A percentile compares a stretch with the other conserved stretches of the same genome.
phyloP scores from a whole-genome alignment of 2,113 vertebrate genomes.

The Nansenia antarctica region DNA sequence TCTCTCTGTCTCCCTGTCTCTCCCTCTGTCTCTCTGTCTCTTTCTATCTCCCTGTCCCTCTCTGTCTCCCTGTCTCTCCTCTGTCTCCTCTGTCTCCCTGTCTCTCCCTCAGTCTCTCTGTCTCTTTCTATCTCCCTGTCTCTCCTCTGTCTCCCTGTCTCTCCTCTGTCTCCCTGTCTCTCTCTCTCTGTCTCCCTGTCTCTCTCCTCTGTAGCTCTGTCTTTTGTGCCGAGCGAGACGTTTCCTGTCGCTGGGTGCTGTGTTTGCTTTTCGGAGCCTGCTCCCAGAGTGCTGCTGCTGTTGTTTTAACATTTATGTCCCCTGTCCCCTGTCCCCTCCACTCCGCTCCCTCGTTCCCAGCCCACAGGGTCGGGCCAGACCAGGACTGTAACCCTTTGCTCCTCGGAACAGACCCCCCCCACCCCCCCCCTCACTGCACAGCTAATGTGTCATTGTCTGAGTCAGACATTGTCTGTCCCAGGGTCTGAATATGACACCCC shows the following conservation, averaged over 20 bases:
- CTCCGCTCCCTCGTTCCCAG: neutral
- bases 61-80: neutral
- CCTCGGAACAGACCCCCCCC: neutral
- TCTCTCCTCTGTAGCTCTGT: conserved; percentile 24
- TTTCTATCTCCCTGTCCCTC: too few species aligned
- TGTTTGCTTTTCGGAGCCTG: conserved; percentile 77
- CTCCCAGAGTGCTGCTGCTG: conserved; percentile 66
- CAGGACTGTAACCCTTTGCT: conserved; percentile 15
- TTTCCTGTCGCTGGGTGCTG: conserved; percentile 75
- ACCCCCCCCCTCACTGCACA: conserved; percentile 20
- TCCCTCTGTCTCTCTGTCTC: neutral
- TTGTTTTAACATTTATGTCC: conserved; percentile 72
- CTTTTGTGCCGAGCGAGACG: conserved; percentile 67
- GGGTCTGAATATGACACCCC: too few species aligned
- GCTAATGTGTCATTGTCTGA: conserved; percentile 25
- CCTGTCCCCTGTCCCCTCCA: conserved; percentile 6
- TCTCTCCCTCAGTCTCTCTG: neutral
- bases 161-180: neutral
- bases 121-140: neutral
- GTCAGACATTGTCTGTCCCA: neutral
- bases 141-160: neutral
- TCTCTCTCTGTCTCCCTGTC: conserved; percentile 8
- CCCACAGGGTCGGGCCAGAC: neutral
- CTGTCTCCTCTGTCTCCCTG: neutral
- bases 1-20: neutral